phyloP scores from a whole-genome alignment of 2,888 invertebrate species.

The Coecobrya sp. region DNA sequence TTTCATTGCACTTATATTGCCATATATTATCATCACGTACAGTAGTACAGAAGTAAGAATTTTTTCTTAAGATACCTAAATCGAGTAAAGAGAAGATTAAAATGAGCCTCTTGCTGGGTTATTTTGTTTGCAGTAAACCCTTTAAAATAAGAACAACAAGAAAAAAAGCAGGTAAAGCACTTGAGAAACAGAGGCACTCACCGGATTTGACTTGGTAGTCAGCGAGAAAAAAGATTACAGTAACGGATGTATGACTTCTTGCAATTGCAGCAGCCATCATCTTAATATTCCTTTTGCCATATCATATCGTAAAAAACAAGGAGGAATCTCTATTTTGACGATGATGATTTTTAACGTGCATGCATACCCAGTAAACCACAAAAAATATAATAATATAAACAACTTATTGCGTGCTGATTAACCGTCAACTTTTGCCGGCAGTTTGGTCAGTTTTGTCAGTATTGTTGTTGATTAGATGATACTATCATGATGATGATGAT shows the following conservation, averaged over 20 bases:
- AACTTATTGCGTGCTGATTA: constrained; percentile 79
- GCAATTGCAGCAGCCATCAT: neutral
- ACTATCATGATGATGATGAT: constrained; percentile 8
- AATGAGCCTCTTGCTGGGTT: constrained; percentile 40
- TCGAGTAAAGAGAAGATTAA: constrained; percentile 42
- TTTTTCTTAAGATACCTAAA: neutral
- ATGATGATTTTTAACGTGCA: constrained; percentile 34
- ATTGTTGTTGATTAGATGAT: constrained; percentile 17
- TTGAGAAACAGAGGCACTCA: constrained; percentile 35
- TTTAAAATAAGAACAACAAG: constrained; percentile 17
- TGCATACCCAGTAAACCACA: constrained; percentile 74
- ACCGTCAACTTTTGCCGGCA: constrained; percentile 78
- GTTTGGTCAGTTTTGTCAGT: constrained; percentile 76
- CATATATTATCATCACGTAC: neutral
- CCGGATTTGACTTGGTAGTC: constrained; percentile 68
- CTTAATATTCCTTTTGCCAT: constrained; percentile 35
- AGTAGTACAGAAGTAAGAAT: neutral
- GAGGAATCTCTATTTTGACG: constrained; percentile 24
- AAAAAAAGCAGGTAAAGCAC: constrained; percentile 7
- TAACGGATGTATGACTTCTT: constrained; percentile 75
- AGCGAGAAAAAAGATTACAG: constrained; percentile 70
- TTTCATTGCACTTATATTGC: constrained; percentile 24
- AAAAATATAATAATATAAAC: constrained; percentile 54
- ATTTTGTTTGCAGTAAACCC: constrained; percentile 37
- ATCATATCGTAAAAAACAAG: constrained; percentile 42